Evolutionary conservation across 2,113 vertebrate species (phyloP).

Genomic region (Ptilonorhynchus violaceus): DNA sequence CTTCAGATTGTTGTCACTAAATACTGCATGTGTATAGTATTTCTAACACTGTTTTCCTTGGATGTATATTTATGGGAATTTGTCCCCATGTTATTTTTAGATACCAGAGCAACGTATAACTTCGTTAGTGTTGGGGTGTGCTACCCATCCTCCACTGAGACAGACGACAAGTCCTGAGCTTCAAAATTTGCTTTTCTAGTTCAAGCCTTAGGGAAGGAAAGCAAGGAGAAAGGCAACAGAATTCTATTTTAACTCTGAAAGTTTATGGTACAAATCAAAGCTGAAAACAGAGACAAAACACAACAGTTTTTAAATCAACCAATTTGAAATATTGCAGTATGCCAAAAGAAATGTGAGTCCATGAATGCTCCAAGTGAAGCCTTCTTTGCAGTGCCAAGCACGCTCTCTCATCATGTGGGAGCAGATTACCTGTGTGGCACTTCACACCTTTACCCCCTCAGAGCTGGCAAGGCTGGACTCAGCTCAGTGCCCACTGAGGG

Average conservation of each 20-base stretch:
- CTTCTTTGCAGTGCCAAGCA: neutral
- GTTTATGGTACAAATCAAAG: neutral
- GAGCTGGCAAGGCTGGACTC: neutral
- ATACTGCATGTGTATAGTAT: neutral
- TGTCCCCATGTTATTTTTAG: neutral
- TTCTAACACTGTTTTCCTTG: neutral
- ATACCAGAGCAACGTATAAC: neutral
- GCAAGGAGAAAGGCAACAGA: neutral
- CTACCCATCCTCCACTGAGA: neutral
- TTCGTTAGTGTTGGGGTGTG: neutral
- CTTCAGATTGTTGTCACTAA: neutral
- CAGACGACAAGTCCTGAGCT: neutral
- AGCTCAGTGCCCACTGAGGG: neutral
- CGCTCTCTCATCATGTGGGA: accelerated
- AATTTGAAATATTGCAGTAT: neutral
- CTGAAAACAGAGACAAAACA: neutral
- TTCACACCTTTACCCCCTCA: neutral
- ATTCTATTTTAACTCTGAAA: neutral
- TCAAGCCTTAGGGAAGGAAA: neutral
- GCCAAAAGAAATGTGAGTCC: neutral
- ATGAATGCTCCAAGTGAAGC: neutral
- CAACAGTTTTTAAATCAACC: neutral
- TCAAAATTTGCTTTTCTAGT: neutral
- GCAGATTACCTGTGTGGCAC: neutral
- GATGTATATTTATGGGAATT: neutral